Evolutionary conservation across 2,888 invertebrate species (phyloP).

Genomic region (Abrostola tripartita): DNA sequence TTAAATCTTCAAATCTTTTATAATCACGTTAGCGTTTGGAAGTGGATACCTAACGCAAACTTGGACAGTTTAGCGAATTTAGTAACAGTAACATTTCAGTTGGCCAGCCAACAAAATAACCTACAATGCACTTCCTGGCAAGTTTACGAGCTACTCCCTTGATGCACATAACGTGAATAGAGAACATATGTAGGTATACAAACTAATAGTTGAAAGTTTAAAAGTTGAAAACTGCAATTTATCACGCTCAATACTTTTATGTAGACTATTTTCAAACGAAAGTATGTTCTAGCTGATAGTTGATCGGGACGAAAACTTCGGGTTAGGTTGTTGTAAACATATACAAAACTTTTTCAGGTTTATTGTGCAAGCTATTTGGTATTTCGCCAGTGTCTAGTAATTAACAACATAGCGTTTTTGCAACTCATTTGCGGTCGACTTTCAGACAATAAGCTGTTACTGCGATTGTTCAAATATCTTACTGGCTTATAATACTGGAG

Average conservation of each 20-base stretch:
- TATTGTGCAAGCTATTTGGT: too few species aligned
- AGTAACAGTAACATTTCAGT: conserved; percentile 64
- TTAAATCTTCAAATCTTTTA: conserved; percentile 30
- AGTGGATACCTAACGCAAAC: conserved; percentile 59
- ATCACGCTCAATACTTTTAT: conserved; percentile 12
- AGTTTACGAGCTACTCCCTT: conserved; percentile 59
- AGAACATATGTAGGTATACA: conserved; percentile 19
- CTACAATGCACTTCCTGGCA: conserved; percentile 67
- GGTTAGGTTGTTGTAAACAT: too few species aligned
- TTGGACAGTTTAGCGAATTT: conserved; percentile 64
- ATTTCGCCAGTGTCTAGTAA: too few species aligned
- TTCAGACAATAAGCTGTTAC: too few species aligned
- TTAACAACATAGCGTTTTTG: too few species aligned
- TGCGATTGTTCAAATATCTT: too few species aligned
- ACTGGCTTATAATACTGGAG: too few species aligned
- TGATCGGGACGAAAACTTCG: background rate
- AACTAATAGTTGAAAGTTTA: conserved; percentile 26
- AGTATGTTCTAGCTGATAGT: background rate
- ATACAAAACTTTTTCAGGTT: too few species aligned
- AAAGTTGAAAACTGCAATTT: conserved; percentile 29
- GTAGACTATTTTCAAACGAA: conserved; percentile 12
- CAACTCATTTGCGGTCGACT: too few species aligned
- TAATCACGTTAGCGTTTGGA: conserved; percentile 33
- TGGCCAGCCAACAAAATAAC: conserved; percentile 66
- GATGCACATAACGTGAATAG: conserved; percentile 35